phyloP scores from a whole-genome alignment of 2,888 invertebrate genomes.

The Acanthococcus lagerstroemiae region DNA sequence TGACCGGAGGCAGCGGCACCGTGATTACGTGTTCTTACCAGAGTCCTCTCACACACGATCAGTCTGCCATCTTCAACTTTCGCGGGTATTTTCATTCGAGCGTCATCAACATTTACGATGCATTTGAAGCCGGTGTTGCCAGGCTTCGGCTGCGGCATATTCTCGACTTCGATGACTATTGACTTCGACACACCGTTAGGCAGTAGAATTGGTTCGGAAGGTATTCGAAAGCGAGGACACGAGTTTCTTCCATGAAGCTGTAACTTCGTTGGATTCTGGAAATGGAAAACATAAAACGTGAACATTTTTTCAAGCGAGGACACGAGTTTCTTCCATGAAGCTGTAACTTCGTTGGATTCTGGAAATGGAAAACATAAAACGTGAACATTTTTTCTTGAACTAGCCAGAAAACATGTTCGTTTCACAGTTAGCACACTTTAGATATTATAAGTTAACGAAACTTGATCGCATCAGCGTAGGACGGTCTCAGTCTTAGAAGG shows the following conservation, averaged over 20 bases:
- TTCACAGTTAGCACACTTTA: conserved; percentile 42
- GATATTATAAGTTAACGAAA: neutral
- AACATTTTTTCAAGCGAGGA: conserved; percentile 69
- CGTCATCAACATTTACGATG: conserved; percentile 79
- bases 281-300: conserved; percentile 42
- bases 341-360: conserved; percentile 50
- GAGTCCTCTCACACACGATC: conserved; percentile 85
- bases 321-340: conserved; percentile 58
- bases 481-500: too few relatives aligned
- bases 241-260: conserved; percentile 51
- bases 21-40: too few relatives aligned
- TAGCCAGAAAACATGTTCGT: conserved; percentile 70
- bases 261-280: conserved; percentile 50
- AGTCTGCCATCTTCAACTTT: conserved; percentile 67
- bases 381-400: conserved; percentile 53
- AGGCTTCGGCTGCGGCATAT: conserved; percentile 78
- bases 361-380: conserved; percentile 39
- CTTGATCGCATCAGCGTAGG: neutral
- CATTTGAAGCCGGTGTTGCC: conserved; percentile 86
- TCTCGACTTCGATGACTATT: conserved; percentile 78
- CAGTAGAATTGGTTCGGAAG: conserved; percentile 63
- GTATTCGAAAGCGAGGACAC: conserved; percentile 75
- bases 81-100: conserved; percentile 79
- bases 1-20: too few relatives aligned
- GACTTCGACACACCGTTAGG: conserved; percentile 84